phyloP scores from a whole-genome alignment of 1,140 invertebrate genomes.

The Drosophila azteca region DNA sequence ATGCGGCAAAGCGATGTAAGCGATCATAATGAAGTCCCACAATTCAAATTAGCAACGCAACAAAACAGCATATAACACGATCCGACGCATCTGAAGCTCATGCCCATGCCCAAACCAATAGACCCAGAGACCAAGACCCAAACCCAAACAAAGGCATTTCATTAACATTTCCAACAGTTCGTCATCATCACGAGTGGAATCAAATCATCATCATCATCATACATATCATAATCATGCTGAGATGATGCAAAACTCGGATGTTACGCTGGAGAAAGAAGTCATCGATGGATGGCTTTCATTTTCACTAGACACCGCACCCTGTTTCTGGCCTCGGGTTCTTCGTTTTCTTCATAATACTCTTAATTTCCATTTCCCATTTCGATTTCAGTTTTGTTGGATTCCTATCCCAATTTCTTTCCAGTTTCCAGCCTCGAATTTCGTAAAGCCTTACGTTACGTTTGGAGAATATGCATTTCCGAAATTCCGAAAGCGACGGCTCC shows the following conservation, averaged over 20 bases:
- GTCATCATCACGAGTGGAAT: not conserved
- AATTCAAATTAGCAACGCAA: no score
- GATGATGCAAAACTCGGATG: slow-evolving; percentile 2
- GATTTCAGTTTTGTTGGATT: slow-evolving; percentile 24
- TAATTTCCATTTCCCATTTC: slow-evolving; percentile 29
- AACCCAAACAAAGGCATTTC: slow-evolving; percentile 64
- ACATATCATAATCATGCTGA: slow-evolving; percentile 9
- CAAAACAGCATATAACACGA: no score
- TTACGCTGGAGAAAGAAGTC: no score
- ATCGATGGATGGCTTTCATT: slow-evolving; percentile 49
- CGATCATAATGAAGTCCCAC: slow-evolving; percentile 11
- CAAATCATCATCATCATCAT: slow-evolving; percentile 8
- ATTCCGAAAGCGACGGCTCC: slow-evolving; percentile 64
- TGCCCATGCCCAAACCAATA: no score
- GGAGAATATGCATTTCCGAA: slow-evolving; percentile 65
- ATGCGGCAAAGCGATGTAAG: not conserved
- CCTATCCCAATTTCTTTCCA: slow-evolving; percentile 22
- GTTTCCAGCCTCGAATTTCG: slow-evolving; percentile 35
- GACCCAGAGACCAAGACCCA: not conserved
- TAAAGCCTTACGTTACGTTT: slow-evolving; percentile 28
- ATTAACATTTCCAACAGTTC: slow-evolving; percentile 66
- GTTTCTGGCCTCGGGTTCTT: no score
- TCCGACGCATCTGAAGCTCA: no score
- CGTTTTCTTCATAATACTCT: slow-evolving; percentile 17
- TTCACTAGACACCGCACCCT: slow-evolving; percentile 50